phyloP scores from a whole-genome alignment of 2,113 vertebrate genomes.

The Grantiella picta region DNA sequence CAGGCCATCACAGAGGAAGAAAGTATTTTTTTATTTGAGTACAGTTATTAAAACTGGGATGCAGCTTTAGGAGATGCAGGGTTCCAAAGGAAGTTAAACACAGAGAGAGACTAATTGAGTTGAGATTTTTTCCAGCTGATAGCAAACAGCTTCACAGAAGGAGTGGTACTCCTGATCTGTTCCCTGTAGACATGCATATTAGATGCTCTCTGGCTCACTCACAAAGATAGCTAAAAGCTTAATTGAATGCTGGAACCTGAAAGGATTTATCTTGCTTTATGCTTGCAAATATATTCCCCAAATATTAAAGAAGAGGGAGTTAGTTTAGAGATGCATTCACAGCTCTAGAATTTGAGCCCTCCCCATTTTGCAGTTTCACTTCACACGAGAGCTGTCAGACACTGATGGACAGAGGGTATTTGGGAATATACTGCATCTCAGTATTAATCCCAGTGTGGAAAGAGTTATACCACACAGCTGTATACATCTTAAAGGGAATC shows the following conservation, averaged over 20 bases:
- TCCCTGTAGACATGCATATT: constrained; percentile 43
- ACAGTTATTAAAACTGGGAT: constrained; percentile 21
- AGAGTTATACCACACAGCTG: not conserved
- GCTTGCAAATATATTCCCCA: constrained; percentile 49
- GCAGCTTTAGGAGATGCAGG: constrained; percentile 7
- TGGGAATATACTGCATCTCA: not conserved
- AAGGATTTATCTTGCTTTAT: constrained; percentile 45
- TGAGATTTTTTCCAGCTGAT: constrained; percentile 61
- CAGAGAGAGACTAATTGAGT: constrained; percentile 40
- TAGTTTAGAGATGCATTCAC: not conserved
- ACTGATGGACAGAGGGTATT: not conserved
- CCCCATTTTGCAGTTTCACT: not conserved
- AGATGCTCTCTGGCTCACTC: constrained; percentile 51
- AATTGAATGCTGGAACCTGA: constrained; percentile 59
- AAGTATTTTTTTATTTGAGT: constrained; percentile 25
- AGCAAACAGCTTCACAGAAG: constrained; percentile 43
- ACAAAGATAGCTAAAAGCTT: constrained; percentile 60
- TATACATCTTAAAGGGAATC: constrained; percentile 8
- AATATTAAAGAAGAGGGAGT: constrained; percentile 3
- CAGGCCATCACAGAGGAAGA: not conserved
- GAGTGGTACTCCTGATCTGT: constrained; percentile 47
- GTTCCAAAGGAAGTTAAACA: constrained; percentile 37
- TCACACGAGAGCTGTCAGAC: not conserved
- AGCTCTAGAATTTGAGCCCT: not conserved
- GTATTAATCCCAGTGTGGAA: not conserved